Evolutionary conservation across 1,140 invertebrate genomes (phyloP).

Genomic region (Lasioglossum albipes): DNA sequence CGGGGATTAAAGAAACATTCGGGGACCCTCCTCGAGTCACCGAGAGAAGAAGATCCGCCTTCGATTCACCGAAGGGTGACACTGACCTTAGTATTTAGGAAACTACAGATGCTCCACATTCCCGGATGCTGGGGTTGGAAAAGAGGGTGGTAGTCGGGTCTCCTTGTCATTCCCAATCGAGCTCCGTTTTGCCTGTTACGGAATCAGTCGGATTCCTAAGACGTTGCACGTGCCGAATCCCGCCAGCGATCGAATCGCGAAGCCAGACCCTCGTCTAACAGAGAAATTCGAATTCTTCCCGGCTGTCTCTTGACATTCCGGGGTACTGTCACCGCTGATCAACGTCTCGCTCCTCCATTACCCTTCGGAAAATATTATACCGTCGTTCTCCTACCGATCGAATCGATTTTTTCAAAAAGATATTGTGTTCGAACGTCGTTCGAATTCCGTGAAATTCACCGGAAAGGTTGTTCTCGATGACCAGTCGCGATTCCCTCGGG

Average conservation of each 20-base stretch:
- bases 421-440: not conserved
- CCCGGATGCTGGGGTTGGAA: constrained; percentile 53
- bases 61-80: constrained; percentile 53
- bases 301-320: constrained; percentile 27
- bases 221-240: constrained; percentile 56
- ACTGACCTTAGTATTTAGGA: constrained; percentile 73
- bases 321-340: not conserved
- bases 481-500: constrained; percentile 35
- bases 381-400: not conserved
- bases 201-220: constrained; percentile 76
- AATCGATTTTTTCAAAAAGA: not conserved
- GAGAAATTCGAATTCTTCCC: constrained; percentile 54
- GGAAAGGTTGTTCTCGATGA: constrained; percentile 33
- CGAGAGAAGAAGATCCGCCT: constrained; percentile 12
- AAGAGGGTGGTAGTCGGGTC: constrained; percentile 47
- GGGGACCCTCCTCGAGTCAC: not conserved
- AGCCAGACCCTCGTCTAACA: constrained; percentile 44
- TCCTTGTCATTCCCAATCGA: constrained; percentile 76
- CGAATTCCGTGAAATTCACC: not conserved
- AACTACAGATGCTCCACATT: constrained; percentile 74
- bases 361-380: not conserved
- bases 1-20: not conserved
- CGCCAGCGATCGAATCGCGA: constrained; percentile 19
- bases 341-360: not conserved
- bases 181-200: constrained; percentile 74